Conservation (phyloP, 1,140 invertebrate species). For the Lethrus apterus region DNA sequence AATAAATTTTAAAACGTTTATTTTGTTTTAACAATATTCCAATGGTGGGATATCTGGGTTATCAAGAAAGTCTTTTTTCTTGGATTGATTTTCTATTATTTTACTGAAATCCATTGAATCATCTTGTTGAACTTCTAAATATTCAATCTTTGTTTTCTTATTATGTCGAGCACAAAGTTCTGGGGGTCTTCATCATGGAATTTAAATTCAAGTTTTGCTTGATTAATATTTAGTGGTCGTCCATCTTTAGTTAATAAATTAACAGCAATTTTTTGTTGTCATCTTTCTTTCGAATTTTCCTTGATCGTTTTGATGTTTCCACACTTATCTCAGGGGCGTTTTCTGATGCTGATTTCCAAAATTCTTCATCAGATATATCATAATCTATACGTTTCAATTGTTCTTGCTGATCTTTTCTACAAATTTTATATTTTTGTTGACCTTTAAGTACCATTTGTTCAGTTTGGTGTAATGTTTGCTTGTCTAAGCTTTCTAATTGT, state of each 20-base stretch:
- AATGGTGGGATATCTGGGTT: slow-evolving; percentile 11
- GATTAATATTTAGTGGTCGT: slow-evolving; percentile 78
- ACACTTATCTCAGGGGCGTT: slow-evolving; percentile 70
- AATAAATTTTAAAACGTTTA: too few relatives aligned
- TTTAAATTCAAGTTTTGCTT: slow-evolving; percentile 70
- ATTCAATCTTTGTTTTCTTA: too few relatives aligned
- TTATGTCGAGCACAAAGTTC: slow-evolving; percentile 58
- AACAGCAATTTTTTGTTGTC: slow-evolving; percentile 42
- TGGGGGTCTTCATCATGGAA: slow-evolving; percentile 58
- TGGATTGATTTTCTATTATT: neutral
- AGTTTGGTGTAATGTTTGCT: slow-evolving; percentile 52
- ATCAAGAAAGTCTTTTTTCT: neutral
- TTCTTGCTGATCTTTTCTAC: slow-evolving; percentile 47
- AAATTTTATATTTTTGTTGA: slow-evolving; percentile 49
- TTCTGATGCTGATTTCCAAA: slow-evolving; percentile 65
- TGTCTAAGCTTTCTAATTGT: slow-evolving; percentile 71
- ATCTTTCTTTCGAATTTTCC: slow-evolving; percentile 45
- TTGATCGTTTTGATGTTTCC: slow-evolving; percentile 52
- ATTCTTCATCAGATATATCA: slow-evolving; percentile 50
- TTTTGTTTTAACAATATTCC: too few relatives aligned
- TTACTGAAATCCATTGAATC: slow-evolving; percentile 9
- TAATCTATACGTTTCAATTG: slow-evolving; percentile 48
- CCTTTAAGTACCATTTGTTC: slow-evolving; percentile 50
- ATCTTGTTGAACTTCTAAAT: slow-evolving; percentile 11
- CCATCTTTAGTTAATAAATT: slow-evolving; percentile 68